These are phyloP conservation scores for Cassiopea andromeda DNA, from an alignment of 30 jellyfish, hydroid and myxozoan genomes.

Conservation along the genomic window DNA sequence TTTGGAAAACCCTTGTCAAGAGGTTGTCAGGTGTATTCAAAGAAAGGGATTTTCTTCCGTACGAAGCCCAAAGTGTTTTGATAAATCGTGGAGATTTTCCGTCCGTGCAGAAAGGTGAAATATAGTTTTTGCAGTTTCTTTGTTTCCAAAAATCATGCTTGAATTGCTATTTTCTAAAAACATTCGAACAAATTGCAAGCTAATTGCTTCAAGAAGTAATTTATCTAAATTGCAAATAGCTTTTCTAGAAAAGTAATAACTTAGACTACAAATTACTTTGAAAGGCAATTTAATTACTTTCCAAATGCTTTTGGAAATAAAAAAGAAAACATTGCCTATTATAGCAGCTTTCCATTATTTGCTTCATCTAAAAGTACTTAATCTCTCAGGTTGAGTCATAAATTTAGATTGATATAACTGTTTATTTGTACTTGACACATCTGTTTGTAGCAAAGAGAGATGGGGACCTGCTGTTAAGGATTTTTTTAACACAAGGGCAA, in stretches of 20 bases:
- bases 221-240: no score
- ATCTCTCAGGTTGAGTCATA: no score
- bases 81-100: slow-evolving; percentile 84
- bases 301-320: no score
- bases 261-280: no score
- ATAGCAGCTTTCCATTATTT: no score
- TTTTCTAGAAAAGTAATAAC: no score
- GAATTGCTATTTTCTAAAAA: not conserved
- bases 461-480: slow-evolving; percentile 64
- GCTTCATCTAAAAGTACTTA: no score
- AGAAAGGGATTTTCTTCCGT: slow-evolving; percentile 54
- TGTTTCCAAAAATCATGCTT: not conserved
- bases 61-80: slow-evolving; percentile 52
- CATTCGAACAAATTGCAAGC: no score
- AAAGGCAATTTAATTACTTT: no score
- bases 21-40: slow-evolving; percentile 27
- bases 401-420: no score
- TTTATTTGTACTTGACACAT: not conserved
- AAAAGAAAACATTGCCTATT: no score
- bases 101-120: slow-evolving; percentile 62
- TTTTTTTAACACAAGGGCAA: slow-evolving; percentile 48
- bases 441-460: slow-evolving; percentile 27
- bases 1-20: slow-evolving; percentile 54
- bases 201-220: no score
- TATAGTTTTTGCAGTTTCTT: not conserved